Evolutionary conservation across 1,140 invertebrate genomes (phyloP), one percentile per base, ranked within the genome.

Genomic region (Aphis craccivora): DNA sequence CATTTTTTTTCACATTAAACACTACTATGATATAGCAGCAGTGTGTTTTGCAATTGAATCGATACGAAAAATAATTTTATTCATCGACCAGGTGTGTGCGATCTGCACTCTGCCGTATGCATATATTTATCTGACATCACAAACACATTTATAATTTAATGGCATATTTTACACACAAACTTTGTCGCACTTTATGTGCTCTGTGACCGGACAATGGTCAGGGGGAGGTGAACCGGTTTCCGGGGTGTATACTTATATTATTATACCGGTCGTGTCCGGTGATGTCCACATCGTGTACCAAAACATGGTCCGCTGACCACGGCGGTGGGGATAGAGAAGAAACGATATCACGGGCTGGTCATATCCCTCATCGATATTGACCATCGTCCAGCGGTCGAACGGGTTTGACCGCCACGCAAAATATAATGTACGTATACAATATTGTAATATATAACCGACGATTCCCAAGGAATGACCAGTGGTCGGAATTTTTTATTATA

Each of bases 351-450:
- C 23, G 60, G 60, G 60, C 30, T 76, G 60, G 8, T 2, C 4
- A 51, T 67, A 67, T 90, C 89, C 81, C 91, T 93, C 91, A 86
- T 93, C 91, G 91, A 93, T 93, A 93, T 67, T 93, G 91, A 93
- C 91, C 91, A 55, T 84, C 91, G 91, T 93, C 91, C 91, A 55
- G 91, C 91, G 76, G 91, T 93, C 91, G 91, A 93, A 93, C 91
- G 91, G 91, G 91, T 93, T 93, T 93, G 91, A 93, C 91, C 91
- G 48, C 91, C 81, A 25, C 40, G n/a, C 48, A 14, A 53, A 51
- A 83, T 93, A 76, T 67, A 76, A 76, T 35, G 60, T n/a, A n/a
- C 30, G 30, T n/a, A 76, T 76, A 76, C 14, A 22, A 76, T 76
- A 76, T 76, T 76, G 30, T 76, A n/a, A 30, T n/a, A 67, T 53